These are phyloP conservation scores for Clunio marinus DNA, from an alignment of 2,888 invertebrate genomes.

Conservation along the genomic window DNA sequence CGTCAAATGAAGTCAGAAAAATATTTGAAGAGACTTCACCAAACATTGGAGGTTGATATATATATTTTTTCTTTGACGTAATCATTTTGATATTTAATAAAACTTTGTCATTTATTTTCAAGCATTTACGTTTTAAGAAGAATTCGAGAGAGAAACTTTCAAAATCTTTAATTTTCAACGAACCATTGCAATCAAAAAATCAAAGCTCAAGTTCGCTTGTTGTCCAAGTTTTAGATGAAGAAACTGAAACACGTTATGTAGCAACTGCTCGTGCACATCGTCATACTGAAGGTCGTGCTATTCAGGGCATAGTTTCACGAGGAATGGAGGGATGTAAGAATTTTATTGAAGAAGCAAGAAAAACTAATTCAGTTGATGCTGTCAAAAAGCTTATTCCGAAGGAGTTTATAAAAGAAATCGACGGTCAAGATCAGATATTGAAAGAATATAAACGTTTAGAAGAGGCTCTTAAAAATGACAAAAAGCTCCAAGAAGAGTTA, in stretches of 20 bases:
- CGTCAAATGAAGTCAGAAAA: constrained; percentile 48
- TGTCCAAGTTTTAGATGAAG: constrained; percentile 44
- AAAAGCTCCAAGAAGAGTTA: constrained; percentile 59
- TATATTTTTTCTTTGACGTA: too few species aligned
- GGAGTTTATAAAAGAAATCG: constrained; percentile 49
- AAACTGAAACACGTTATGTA: constrained; percentile 53
- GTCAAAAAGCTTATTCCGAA: constrained; percentile 43
- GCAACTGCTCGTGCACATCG: constrained; percentile 61
- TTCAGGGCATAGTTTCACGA: constrained; percentile 69
- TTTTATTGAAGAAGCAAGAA: constrained; percentile 66
- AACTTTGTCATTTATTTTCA: too few species aligned
- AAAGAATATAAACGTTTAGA: constrained; percentile 46
- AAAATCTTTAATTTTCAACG: not conserved
- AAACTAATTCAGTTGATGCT: constrained; percentile 55
- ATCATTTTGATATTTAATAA: too few species aligned
- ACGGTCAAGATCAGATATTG: constrained; percentile 45
- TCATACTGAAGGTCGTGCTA: constrained; percentile 65
- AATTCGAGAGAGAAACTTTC: constrained; percentile 40
- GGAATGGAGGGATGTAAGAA: constrained; percentile 65
- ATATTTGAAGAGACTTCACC: constrained; percentile 47
- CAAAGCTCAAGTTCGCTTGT: not conserved
- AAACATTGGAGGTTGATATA: constrained; percentile 45
- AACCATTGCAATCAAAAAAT: not conserved
- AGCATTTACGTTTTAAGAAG: constrained; percentile 44
- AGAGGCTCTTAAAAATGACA: constrained; percentile 43